A percentile compares a stretch with the other conserved stretches of the same genome.
Evolutionary conservation across 2,888 invertebrate genomes (phyloP).

Genomic region (Eustalomyia histrio): DNA sequence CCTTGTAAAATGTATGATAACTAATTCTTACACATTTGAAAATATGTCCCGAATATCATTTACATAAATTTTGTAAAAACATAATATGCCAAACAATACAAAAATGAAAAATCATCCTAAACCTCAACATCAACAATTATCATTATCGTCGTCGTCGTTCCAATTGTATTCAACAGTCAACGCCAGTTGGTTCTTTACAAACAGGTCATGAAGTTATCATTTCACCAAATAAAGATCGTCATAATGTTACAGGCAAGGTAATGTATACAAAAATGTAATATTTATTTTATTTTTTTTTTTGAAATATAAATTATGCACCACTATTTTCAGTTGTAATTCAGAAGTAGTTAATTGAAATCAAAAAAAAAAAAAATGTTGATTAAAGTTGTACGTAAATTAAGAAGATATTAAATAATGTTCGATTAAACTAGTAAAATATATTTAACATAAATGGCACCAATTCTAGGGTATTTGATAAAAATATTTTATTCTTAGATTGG

Average conservation of each 20-base stretch:
- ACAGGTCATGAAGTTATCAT: constrained; percentile 94
- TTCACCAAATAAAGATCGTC: constrained; percentile 93
- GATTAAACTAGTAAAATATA: no score
- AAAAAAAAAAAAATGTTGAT: no score
- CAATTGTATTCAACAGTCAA: constrained; percentile 83
- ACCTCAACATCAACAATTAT: constrained; percentile 14
- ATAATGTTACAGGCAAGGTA: constrained; percentile 90
- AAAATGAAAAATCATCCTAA: neutral
- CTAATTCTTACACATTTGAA: constrained; percentile 13
- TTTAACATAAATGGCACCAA: no score
- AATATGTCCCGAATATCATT: neutral
- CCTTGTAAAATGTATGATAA: constrained; percentile 20
- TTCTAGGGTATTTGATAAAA: no score
- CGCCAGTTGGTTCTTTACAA: constrained; percentile 94
- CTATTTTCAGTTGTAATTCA: no score
- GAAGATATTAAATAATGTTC: no score
- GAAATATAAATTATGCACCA: no score
- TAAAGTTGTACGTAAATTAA: no score
- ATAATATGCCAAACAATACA: neutral
- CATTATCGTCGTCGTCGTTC: constrained; percentile 17
- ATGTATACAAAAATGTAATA: constrained; percentile 65
- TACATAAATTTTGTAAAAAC: neutral
- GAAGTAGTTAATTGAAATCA: no score
- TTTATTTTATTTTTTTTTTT: no score
- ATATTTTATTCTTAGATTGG: no score